A percentile compares a stretch with the other conserved stretches of the same genome.
Evolutionary conservation across 2,888 invertebrate genomes (phyloP).

Genomic region (Hypomecis atomaria): DNA sequence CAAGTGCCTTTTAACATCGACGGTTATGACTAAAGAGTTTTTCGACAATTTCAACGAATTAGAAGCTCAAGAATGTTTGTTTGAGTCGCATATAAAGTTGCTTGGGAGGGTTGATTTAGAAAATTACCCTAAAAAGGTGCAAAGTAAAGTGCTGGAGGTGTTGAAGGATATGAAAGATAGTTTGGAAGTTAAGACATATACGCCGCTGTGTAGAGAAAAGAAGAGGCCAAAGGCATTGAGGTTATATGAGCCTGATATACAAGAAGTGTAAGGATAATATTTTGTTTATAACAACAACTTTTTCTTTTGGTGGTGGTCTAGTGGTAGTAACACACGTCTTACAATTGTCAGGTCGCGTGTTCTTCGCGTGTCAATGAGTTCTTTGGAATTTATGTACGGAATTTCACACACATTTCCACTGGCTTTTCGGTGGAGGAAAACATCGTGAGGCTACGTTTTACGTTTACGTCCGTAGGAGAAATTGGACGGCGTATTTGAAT

Average conservation of each 20-base stretch:
- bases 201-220: slow-evolving; percentile 85
- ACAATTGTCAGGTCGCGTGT: too few relatives aligned
- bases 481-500: too few relatives aligned
- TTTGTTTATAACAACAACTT: slow-evolving; percentile 19
- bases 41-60: slow-evolving; percentile 78
- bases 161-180: slow-evolving; percentile 75
- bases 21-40: slow-evolving; percentile 86
- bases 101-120: slow-evolving; percentile 84
- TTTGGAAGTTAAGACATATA: slow-evolving; percentile 83
- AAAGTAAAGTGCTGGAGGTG: slow-evolving; percentile 70
- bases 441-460: too few relatives aligned
- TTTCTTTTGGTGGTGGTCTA: too few relatives aligned
- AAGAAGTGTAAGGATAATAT: slow-evolving; percentile 89
- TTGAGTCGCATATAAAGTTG: slow-evolving; percentile 82
- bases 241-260: slow-evolving; percentile 94
- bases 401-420: too few relatives aligned
- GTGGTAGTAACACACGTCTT: too few relatives aligned
- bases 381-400: too few relatives aligned
- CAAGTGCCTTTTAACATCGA: slow-evolving; percentile 80
- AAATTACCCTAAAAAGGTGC: slow-evolving; percentile 86
- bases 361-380: too few relatives aligned
- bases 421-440: too few relatives aligned
- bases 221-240: slow-evolving; percentile 92
- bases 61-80: slow-evolving; percentile 75
- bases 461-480: too few relatives aligned